These are phyloP conservation scores for Boloria selene DNA, from an alignment of 2,888 invertebrate genomes.

Conservation along the genomic window DNA sequence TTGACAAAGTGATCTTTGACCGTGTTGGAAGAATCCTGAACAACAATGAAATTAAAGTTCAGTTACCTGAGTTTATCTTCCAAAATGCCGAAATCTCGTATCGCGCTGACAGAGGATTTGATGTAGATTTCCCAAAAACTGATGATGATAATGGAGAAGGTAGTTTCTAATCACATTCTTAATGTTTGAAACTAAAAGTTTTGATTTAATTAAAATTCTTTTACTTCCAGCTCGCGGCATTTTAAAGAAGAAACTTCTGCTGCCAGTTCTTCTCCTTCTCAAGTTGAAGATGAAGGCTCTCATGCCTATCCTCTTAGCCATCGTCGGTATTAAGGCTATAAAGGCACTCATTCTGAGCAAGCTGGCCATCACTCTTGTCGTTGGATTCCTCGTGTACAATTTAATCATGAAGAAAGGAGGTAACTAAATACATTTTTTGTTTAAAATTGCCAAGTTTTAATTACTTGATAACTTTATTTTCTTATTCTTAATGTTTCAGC, in stretches of 20 bases:
- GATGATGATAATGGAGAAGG: slow-evolving; percentile 81
- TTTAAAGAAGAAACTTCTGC: slow-evolving; percentile 91
- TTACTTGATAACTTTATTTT: not conserved
- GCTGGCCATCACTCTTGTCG: slow-evolving; percentile 89
- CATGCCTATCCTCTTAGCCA: slow-evolving; percentile 90
- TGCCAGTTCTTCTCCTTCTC: slow-evolving; percentile 89
- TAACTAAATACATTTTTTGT: slow-evolving; percentile 49
- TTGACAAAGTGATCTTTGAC: slow-evolving; percentile 89
- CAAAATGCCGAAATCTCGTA: slow-evolving; percentile 86
- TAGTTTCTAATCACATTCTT: slow-evolving; percentile 45
- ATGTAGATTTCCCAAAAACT: slow-evolving; percentile 82
- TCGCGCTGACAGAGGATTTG: slow-evolving; percentile 85
- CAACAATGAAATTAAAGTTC: slow-evolving; percentile 88
- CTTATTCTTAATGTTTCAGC: slow-evolving; percentile 63
- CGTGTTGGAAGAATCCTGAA: slow-evolving; percentile 87
- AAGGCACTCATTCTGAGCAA: slow-evolving; percentile 93
- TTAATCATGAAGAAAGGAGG: slow-evolving; percentile 89
- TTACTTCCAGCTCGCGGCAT: slow-evolving; percentile 86
- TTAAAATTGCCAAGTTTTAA: not conserved
- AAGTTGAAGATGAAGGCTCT: slow-evolving; percentile 92
- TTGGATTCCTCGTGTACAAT: slow-evolving; percentile 91
- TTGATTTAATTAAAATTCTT: not conserved
- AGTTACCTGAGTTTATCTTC: slow-evolving; percentile 87
- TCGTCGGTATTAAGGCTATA: slow-evolving; percentile 90
- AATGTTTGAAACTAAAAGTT: not conserved